Conservation (phyloP, 2,888 invertebrate genomes). For the Drosophila mercatorum region DNA sequence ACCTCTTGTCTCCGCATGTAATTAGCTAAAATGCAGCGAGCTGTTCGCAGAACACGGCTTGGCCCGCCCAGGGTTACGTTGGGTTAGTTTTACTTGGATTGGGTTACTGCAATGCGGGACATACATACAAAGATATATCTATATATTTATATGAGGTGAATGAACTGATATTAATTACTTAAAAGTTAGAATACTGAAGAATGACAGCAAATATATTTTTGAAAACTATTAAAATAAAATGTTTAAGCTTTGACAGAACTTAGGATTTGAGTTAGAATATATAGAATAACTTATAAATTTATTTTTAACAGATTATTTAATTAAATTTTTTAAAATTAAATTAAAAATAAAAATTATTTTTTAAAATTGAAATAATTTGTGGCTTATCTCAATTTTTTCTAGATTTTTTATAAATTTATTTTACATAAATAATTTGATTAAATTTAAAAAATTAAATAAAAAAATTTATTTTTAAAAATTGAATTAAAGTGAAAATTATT, state of each 20-base stretch:
- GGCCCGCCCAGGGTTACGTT: background rate
- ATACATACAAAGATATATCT: background rate
- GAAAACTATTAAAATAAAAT: background rate
- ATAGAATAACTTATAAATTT: background rate
- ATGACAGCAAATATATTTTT: background rate
- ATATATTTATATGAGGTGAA: slow-evolving; percentile 15
- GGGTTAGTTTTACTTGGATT: slow-evolving; percentile 21
- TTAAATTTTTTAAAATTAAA: background rate
- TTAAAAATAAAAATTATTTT: too few relatives aligned
- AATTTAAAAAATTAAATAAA: too few relatives aligned
- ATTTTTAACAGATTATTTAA: background rate
- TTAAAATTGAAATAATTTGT: too few relatives aligned
- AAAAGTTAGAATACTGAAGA: too few relatives aligned
- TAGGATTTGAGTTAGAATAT: background rate
- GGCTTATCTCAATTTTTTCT: too few relatives aligned
- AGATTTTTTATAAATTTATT: too few relatives aligned
- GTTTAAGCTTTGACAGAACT: background rate
- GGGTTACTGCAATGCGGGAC: slow-evolving; percentile 16
- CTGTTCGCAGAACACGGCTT: background rate
- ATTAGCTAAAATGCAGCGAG: slow-evolving; percentile 39
- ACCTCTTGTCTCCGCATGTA: slow-evolving; percentile 10
- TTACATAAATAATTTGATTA: too few relatives aligned
- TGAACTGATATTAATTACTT: slow-evolving; percentile 23
- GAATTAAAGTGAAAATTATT: too few relatives aligned
- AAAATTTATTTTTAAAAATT: too few relatives aligned